Evolutionary conservation across 2,797 vertebrate genomes (phyloP).

Genomic region (Synanceia verrucosa): DNA sequence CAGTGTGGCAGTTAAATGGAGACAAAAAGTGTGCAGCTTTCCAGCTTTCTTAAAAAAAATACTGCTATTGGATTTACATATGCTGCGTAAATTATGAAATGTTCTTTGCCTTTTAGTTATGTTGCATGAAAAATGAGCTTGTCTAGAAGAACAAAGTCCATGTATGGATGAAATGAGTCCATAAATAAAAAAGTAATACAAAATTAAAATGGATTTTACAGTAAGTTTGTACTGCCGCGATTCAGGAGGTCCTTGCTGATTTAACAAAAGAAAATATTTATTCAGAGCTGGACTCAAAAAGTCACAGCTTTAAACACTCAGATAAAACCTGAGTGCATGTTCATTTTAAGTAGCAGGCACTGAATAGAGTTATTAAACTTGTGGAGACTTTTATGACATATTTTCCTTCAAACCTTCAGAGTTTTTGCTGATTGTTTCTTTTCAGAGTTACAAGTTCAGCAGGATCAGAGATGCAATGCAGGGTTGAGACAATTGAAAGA

Average conservation of each 20-base stretch:
- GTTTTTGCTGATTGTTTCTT: slow-evolving; percentile 13
- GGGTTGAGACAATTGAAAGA: background rate
- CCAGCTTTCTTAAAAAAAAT: background rate
- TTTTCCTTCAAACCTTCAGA: slow-evolving; percentile 2
- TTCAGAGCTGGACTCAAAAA: slow-evolving; percentile 19
- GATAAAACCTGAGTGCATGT: slow-evolving; percentile 11
- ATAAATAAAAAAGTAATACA: background rate
- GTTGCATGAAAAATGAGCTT: background rate
- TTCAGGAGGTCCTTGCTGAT: background rate
- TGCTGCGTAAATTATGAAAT: background rate
- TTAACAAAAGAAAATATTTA: background rate
- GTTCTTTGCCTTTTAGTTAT: background rate
- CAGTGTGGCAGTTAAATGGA: too few relatives aligned
- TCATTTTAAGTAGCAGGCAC: background rate
- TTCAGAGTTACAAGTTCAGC: slow-evolving; percentile 14
- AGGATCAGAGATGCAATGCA: background rate
- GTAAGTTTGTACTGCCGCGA: background rate
- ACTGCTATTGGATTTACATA: background rate
- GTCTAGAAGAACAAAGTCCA: background rate
- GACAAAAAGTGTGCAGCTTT: too few relatives aligned
- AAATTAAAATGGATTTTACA: background rate
- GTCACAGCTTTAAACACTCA: slow-evolving; percentile 6
- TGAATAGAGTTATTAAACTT: background rate
- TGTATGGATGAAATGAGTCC: background rate
- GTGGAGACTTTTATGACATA: background rate